Evolutionary conservation across 2,888 invertebrate species (phyloP).

Genomic region (Drosophila pseudotakahashii): DNA sequence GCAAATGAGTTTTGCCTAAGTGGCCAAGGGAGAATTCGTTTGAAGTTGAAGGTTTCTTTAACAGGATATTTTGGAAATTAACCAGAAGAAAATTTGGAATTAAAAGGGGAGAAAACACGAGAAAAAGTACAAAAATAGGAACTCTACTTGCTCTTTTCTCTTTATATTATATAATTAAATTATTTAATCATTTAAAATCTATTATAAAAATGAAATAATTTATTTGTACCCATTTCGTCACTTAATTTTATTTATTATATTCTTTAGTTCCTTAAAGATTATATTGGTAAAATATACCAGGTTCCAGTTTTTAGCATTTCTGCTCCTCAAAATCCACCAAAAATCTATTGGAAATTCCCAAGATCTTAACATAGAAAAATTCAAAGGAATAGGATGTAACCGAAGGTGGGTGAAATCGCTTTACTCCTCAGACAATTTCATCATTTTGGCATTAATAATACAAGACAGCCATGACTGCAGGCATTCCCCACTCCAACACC

Average conservation of each 20-base stretch:
- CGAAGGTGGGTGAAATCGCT: background rate
- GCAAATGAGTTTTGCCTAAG: slow-evolving; percentile 39
- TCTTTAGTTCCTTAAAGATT: no score
- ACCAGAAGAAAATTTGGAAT: background rate
- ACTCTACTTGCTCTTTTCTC: no score
- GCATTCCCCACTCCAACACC: slow-evolving; percentile 2
- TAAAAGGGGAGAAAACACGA: no score
- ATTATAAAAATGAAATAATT: no score
- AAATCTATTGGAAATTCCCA: no score
- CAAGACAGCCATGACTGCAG: slow-evolving; percentile 34
- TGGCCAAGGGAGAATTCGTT: slow-evolving; percentile 34
- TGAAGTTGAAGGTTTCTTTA: background rate
- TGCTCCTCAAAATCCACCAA: background rate
- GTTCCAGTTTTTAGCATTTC: background rate
- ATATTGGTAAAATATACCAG: no score
- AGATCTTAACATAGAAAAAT: background rate
- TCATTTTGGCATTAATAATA: slow-evolving; percentile 70
- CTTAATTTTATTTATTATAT: no score
- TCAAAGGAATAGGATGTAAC: background rate
- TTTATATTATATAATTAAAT: no score
- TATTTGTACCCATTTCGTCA: no score
- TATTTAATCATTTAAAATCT: no score
- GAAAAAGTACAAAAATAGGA: no score
- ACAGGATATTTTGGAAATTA: background rate
- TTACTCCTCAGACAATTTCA: slow-evolving; percentile 41